These are phyloP conservation scores for Hippocampus comes DNA, from an alignment of 2,113 vertebrate genomes.

Conservation along the genomic window DNA sequence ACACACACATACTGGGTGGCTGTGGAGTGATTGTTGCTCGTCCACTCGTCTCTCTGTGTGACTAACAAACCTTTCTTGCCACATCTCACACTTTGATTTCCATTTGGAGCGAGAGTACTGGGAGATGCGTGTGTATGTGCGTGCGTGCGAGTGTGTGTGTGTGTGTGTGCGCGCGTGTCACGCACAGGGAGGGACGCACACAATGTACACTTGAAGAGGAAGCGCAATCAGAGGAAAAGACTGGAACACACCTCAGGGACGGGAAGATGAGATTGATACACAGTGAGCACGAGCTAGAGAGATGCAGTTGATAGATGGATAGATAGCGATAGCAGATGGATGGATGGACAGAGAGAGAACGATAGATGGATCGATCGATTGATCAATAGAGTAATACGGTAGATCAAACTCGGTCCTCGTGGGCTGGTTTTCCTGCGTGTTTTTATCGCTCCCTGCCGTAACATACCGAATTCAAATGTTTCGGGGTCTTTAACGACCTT, in stretches of 20 bases:
- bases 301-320: not conserved
- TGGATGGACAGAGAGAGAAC: not conserved
- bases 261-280: too few relatives aligned
- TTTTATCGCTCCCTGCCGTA: too few relatives aligned
- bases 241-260: slow-evolving; percentile 33
- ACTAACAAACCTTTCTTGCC: slow-evolving; percentile 31
- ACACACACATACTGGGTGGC: not conserved
- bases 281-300: not conserved
- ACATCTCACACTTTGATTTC: not conserved
- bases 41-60: slow-evolving; percentile 35
- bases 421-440: too few relatives aligned
- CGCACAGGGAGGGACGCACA: slow-evolving; percentile 63
- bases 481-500: too few relatives aligned
- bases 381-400: too few relatives aligned
- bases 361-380: not conserved
- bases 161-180: slow-evolving; percentile 31
- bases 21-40: slow-evolving; percentile 23
- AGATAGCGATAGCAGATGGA: not conserved
- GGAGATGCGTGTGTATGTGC: slow-evolving; percentile 18
- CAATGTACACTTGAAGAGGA: slow-evolving; percentile 67
- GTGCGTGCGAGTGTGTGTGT: slow-evolving; percentile 12
- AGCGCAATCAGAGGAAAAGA: slow-evolving; percentile 65
- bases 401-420: too few relatives aligned
- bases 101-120: not conserved
- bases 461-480: too few relatives aligned